Percentiles rank a stretch among this genome's conserved stretches.
phyloP scores from a whole-genome alignment of 2,797 vertebrate genomes.

The Pampus argenteus region DNA sequence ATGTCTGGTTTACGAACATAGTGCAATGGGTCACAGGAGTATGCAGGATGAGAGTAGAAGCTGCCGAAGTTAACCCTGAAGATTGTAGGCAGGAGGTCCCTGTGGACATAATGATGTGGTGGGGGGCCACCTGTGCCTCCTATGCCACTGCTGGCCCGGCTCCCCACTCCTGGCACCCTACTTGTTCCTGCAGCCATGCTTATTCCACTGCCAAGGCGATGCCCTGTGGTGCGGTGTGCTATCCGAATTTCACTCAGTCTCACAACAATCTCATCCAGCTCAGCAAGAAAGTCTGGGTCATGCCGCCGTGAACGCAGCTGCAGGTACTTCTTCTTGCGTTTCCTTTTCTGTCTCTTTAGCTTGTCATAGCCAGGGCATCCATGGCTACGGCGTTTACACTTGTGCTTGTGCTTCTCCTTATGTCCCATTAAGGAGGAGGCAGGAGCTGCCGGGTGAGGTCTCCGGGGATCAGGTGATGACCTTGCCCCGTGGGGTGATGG shows the following conservation, averaged over 20 bases:
- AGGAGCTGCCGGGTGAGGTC: slow-evolving; percentile 81
- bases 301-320: slow-evolving; percentile 91
- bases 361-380: slow-evolving; percentile 96
- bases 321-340: slow-evolving; percentile 98
- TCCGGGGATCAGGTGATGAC: slow-evolving; percentile 82
- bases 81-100: slow-evolving; percentile 96
- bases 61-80: slow-evolving; percentile 98
- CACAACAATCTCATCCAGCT: slow-evolving; percentile 93
- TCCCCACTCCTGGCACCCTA: slow-evolving; percentile 74
- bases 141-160: slow-evolving; percentile 71
- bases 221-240: slow-evolving; percentile 90
- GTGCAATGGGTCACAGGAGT: slow-evolving; percentile 97
- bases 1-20: slow-evolving; percentile 97
- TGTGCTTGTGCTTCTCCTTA: slow-evolving; percentile 99
- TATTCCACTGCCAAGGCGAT: slow-evolving; percentile 81
- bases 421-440: slow-evolving; percentile 85
- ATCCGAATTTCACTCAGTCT: slow-evolving; percentile 94
- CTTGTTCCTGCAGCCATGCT: slow-evolving; percentile 73
- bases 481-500: slow-evolving; percentile 84
- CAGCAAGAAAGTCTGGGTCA: slow-evolving; percentile 95
- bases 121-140: slow-evolving; percentile 81
- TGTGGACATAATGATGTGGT: slow-evolving; percentile 94
- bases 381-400: slow-evolving; percentile 94
- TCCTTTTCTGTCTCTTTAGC: slow-evolving; percentile 96
- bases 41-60: slow-evolving; percentile 96